Conservation (phyloP, 2,797 vertebrate species). For the Pantherophis alleghaniensis region DNA sequence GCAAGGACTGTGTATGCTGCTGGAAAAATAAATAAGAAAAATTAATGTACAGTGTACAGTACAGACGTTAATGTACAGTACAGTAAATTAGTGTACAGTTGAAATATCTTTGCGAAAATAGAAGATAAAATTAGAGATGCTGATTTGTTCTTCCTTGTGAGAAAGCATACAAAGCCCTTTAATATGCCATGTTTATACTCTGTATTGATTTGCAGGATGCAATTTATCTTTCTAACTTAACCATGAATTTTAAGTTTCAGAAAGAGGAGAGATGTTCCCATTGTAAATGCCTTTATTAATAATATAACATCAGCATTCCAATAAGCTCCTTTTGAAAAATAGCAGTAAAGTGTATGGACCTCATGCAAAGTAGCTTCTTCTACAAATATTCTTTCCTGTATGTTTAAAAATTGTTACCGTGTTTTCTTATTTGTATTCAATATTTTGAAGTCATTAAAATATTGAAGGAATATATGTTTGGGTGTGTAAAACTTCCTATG, state of each 20-base stretch:
- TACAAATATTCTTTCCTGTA: constrained; percentile 18
- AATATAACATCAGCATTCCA: constrained; percentile 57
- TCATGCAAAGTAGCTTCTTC: constrained; percentile 39
- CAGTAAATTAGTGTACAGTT: neutral
- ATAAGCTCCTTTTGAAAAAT: constrained; percentile 58
- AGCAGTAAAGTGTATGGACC: constrained; percentile 46
- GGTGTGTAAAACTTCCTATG: neutral
- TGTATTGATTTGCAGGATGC: constrained; percentile 47
- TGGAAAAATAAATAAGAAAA: neutral
- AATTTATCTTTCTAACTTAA: constrained; percentile 38
- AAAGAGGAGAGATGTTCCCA: constrained; percentile 24
- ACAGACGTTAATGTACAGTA: neutral
- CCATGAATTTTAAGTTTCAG: constrained; percentile 47
- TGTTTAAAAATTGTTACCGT: constrained; percentile 50
- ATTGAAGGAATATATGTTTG: constrained; percentile 19
- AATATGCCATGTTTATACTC: constrained; percentile 37
- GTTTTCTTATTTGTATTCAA: constrained; percentile 53
- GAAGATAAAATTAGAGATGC: neutral
- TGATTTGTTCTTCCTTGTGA: constrained; percentile 40
- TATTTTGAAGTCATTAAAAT: constrained; percentile 52
- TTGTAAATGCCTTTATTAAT: constrained; percentile 54
- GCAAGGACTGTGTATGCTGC: neutral
- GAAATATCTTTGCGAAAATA: neutral
- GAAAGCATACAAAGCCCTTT: constrained; percentile 31
- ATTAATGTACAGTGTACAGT: neutral